These are phyloP conservation scores for Oscheius sp. DNA, from an alignment of 2,888 invertebrate species.

Conservation along the genomic window DNA sequence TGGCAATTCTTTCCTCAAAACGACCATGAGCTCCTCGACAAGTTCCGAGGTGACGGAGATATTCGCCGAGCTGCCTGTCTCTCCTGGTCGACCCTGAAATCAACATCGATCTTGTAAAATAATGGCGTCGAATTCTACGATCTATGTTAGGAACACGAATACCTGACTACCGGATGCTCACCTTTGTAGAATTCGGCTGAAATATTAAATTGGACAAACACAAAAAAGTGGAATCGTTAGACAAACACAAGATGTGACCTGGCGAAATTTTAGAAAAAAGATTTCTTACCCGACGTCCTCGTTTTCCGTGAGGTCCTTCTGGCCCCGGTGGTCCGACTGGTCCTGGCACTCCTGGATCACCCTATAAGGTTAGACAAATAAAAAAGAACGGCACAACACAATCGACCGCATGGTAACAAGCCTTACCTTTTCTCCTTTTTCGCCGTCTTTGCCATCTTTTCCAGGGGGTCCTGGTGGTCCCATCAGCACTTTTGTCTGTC, in stretches of 20 bases:
- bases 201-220: conserved; percentile 8
- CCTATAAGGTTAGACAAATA: conserved; percentile 45
- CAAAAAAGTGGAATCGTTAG: too few species aligned
- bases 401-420: background rate
- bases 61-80: conserved; percentile 4
- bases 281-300: conserved; percentile 62
- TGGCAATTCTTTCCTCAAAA: conserved; percentile 55
- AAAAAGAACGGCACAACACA: background rate
- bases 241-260: conserved; percentile 9
- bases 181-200: conserved; percentile 31
- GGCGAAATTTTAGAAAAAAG: background rate
- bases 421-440: conserved; percentile 69
- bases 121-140: background rate
- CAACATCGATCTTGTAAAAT: background rate
- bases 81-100: conserved; percentile 46
- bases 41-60: conserved; percentile 31
- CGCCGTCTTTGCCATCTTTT: conserved; percentile 65
- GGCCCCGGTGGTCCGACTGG: conserved; percentile 66
- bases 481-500: conserved; percentile 40
- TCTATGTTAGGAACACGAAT: conserved; percentile 25
- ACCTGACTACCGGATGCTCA: conserved; percentile 23
- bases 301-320: conserved; percentile 66
- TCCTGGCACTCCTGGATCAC: conserved; percentile 64
- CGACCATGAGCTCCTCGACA: conserved; percentile 51
- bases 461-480: conserved; percentile 68